Conservation (phyloP, 2,797 vertebrate genomes). For the Macrochelys suwanniensis region DNA sequence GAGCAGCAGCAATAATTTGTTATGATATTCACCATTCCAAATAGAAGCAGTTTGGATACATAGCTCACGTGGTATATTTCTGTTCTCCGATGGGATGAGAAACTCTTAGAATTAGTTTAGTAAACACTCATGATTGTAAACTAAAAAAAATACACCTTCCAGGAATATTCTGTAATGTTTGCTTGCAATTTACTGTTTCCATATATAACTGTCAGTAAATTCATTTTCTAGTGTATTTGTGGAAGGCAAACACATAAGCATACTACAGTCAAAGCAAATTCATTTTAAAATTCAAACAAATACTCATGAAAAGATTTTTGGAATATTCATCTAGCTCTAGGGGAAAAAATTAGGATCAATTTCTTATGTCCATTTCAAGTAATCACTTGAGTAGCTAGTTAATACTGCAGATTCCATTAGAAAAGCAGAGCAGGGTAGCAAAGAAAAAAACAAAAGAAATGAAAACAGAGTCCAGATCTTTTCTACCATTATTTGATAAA, state of each 20-base stretch:
- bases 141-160: not conserved
- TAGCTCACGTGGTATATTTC: not conserved
- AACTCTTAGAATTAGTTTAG: slow-evolving; percentile 8
- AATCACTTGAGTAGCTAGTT: not conserved
- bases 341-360: not conserved
- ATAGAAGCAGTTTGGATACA: not conserved
- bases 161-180: not conserved
- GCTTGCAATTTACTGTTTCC: not conserved
- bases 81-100: not conserved
- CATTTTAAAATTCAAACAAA: slow-evolving; percentile 1
- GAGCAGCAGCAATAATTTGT: rapidly evolving
- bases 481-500: not conserved
- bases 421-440: not conserved
- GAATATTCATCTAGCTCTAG: not conserved
- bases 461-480: not conserved
- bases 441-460: not conserved
- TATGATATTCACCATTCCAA: not conserved
- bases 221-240: not conserved
- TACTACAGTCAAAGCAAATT: not conserved
- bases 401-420: not conserved
- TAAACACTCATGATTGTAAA: not conserved
- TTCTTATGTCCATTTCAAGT: not conserved
- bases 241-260: not conserved
- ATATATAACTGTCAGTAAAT: rapidly evolving
- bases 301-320: slow-evolving; percentile 7